Percentiles rank a stretch among this genome's conserved stretches.
These are phyloP conservation scores for Lasioglossum albipes DNA, from an alignment of 1,140 invertebrate species.

Conservation along the genomic window DNA sequence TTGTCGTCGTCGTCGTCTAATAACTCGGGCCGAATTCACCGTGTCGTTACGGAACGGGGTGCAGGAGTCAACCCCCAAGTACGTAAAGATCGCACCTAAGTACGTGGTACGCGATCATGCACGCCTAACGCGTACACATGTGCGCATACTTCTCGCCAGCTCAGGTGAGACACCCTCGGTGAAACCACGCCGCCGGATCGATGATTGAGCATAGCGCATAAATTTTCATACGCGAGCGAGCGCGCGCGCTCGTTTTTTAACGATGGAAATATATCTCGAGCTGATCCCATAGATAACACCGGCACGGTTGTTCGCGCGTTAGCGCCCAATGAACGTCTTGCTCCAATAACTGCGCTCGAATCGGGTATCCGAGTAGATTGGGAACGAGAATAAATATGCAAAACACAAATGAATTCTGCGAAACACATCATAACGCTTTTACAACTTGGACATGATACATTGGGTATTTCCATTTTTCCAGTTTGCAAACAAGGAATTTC, in stretches of 20 bases:
- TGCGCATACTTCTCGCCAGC: background rate
- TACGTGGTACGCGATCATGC: background rate
- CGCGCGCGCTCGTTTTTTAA: conserved; percentile 20
- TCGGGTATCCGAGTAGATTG: no score
- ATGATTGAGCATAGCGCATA: conserved; percentile 24
- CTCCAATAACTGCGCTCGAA: background rate
- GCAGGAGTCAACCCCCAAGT: background rate
- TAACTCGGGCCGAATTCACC: conserved; percentile 29
- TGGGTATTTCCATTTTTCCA: no score
- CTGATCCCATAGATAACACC: background rate
- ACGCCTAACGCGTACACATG: background rate
- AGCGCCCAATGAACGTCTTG: background rate
- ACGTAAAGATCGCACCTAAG: background rate
- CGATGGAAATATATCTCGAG: conserved; percentile 39
- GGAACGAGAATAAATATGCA: no score
- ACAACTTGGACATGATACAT: no score
- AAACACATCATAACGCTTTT: no score
- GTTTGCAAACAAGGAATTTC: no score
- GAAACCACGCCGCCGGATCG: background rate
- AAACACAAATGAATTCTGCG: no score
- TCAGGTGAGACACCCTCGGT: conserved; percentile 11
- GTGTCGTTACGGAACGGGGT: background rate
- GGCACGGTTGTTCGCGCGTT: background rate
- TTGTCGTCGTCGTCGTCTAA: conserved; percentile 6
- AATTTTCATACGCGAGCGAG: conserved; percentile 35